Conservation (phyloP, 2,888 invertebrate genomes). For the Drosophila recens region DNA sequence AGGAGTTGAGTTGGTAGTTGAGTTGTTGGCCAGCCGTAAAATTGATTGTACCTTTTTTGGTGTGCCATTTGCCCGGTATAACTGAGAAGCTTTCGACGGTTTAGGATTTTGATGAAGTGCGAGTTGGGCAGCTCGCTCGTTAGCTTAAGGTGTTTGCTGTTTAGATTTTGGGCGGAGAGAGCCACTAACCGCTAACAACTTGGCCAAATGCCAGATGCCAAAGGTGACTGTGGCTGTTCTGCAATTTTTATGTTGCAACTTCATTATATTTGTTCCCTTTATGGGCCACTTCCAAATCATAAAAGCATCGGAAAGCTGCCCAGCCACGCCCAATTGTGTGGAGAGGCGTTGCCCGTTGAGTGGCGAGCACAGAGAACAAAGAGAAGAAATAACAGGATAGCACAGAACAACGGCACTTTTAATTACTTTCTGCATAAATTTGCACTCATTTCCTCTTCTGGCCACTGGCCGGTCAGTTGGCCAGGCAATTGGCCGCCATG, state of each 20-base stretch:
- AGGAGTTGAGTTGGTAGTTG: background rate
- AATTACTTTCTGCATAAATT: slow-evolving; percentile 78
- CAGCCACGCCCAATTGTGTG: slow-evolving; percentile 31
- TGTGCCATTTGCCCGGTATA: slow-evolving; percentile 5
- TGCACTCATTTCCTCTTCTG: slow-evolving; percentile 63
- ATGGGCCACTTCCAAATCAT: slow-evolving; percentile 55
- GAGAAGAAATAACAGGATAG: slow-evolving; percentile 43
- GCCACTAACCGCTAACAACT: slow-evolving; percentile 14
- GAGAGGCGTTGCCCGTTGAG: slow-evolving; percentile 7
- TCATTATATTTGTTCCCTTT: slow-evolving; percentile 71
- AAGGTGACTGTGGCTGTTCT: slow-evolving; percentile 34
- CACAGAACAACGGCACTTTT: slow-evolving; percentile 64
- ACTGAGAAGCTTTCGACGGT: slow-evolving; percentile 7
- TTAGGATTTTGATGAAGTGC: slow-evolving; percentile 12
- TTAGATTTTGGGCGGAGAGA: slow-evolving; percentile 27
- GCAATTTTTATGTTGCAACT: slow-evolving; percentile 73
- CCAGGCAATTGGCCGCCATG: slow-evolving; percentile 16
- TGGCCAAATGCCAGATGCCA: slow-evolving; percentile 44
- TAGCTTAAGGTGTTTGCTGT: slow-evolving; percentile 57
- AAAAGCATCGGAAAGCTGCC: slow-evolving; percentile 54
- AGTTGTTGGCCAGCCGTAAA: slow-evolving; percentile 35
- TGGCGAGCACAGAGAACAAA: slow-evolving; percentile 11
- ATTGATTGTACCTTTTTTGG: slow-evolving; percentile 61
- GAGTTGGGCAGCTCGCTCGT: slow-evolving; percentile 42
- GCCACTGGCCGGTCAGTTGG: slow-evolving; percentile 15